phyloP scores from a whole-genome alignment of 2,113 vertebrate species.

The Salvelinus namaycush region DNA sequence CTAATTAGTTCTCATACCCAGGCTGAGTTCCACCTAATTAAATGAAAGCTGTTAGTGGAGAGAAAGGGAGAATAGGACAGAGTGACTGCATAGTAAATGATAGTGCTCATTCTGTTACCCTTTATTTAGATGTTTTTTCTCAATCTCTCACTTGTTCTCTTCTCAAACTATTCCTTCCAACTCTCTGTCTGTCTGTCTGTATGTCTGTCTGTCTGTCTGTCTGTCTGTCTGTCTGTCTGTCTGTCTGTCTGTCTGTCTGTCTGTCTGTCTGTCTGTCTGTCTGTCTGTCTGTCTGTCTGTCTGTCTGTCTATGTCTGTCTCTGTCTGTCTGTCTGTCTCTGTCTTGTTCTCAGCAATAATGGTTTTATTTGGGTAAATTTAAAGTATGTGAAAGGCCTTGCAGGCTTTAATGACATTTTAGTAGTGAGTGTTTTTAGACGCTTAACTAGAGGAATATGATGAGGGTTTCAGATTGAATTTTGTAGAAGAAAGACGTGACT shows the following conservation, averaged over 20 bases:
- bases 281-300: neutral
- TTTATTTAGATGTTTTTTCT: neutral
- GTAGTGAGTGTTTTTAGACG: conserved; percentile 30
- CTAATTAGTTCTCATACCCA: conserved; percentile 61
- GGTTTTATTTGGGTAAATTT: conserved; percentile 33
- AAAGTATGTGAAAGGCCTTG: conserved; percentile 26
- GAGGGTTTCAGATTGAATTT: conserved; percentile 28
- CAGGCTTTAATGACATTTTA: conserved; percentile 43
- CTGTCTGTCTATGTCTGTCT: neutral
- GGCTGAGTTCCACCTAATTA: conserved; percentile 72
- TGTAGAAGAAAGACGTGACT: neutral
- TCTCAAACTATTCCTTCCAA: neutral
- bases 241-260: neutral
- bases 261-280: neutral
- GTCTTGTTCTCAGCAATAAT: conserved; percentile 2
- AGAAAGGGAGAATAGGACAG: conserved; percentile 21
- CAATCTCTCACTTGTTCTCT: neutral
- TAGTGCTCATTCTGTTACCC: neutral
- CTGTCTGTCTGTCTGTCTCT: neutral
- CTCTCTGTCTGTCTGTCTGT: neutral
- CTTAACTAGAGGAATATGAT: conserved; percentile 39
- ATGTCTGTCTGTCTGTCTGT: neutral
- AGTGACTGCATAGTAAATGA: neutral
- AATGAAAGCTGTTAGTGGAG: conserved; percentile 63
- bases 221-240: neutral